Conservation (phyloP, 1,140 invertebrate species). For the Drosophila burlai region DNA sequence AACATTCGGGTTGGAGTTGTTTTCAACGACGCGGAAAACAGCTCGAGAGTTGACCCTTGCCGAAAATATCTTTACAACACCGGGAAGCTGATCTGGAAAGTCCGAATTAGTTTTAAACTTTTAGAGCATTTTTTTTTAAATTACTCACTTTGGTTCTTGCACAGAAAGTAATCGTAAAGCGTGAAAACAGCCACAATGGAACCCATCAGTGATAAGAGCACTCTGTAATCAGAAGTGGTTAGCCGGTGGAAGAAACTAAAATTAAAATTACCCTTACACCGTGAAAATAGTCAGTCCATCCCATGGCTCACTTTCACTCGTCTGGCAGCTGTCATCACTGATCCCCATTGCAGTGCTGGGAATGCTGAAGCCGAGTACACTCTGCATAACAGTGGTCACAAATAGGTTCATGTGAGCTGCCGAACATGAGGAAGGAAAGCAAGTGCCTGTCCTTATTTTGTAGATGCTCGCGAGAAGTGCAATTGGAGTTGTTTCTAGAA, state of each 20-base stretch:
- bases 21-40: constrained; percentile 32
- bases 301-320: constrained; percentile 4
- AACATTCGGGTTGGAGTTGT: constrained; percentile 46
- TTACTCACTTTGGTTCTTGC: constrained; percentile 42
- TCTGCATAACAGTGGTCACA: too few relatives aligned
- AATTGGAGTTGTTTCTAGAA: neutral
- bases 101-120: too few relatives aligned
- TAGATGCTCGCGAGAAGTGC: too few relatives aligned
- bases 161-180: constrained; percentile 43
- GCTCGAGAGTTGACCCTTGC: constrained; percentile 39
- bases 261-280: constrained; percentile 28
- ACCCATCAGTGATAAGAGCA: constrained; percentile 28
- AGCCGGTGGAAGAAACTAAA: too few relatives aligned
- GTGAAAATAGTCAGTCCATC: constrained; percentile 45
- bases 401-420: constrained; percentile 6
- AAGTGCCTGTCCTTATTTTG: neutral
- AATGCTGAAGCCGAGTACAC: too few relatives aligned
- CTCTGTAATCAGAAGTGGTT: constrained; percentile 8
- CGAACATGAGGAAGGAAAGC: constrained; percentile 12
- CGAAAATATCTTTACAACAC: constrained; percentile 41
- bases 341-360: too few relatives aligned
- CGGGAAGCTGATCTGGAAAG: constrained; percentile 27
- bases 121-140: too few relatives aligned
- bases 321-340: constrained; percentile 11
- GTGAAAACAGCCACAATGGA: constrained; percentile 11